Evolutionary conservation across 1,140 invertebrate genomes (phyloP), one percentile per base, ranked within the genome.

Genomic region (Trichogramma pretiosum): DNA sequence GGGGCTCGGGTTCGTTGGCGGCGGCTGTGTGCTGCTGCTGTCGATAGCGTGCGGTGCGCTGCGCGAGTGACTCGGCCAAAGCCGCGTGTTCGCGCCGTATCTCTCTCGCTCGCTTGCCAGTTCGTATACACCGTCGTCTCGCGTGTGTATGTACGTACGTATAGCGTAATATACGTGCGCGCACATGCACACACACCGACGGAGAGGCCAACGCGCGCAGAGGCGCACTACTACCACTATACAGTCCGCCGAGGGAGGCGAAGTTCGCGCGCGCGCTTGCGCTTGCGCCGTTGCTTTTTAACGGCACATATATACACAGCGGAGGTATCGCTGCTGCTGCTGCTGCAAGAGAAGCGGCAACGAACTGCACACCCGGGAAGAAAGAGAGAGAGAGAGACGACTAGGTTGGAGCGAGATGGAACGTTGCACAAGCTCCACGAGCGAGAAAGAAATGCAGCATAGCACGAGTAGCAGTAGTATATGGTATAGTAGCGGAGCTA

Each of bases 31-130:
- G 50, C 16, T n/a, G 62, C 41, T 55, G 50, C 46, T 64, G 65
- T 65, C 65, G 70, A 63, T 70, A 63, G 61, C 67, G 61, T 69
- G 67, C 70, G 56, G 64, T 68, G 60, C 68, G 64, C 63, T 67
- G 65, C 67, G 64, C 68, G 67, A 72, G 65, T 71, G 68, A 70
- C 64, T 69, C 4, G 16, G 11, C 19, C 30, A 8, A 34, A 19
- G 30, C 23, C 21, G 36, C 22, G 17, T 38, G 7, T 38, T 38
- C 11, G 8, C 36, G 13, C 23, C 18, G 38, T 28, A 11, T 28
- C 24, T 28, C n/a, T n/a, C n/a, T n/a, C n/a, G n/a, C n/a, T n/a
- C n/a, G n/a, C n/a, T n/a, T n/a, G n/a, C n/a, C n/a, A n/a, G n/a
- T n/a, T n/a, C n/a, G n/a, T n/a, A n/a, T n/a, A n/a, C n/a, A n/a